phyloP scores from a whole-genome alignment of 1,140 invertebrate genomes.

The Drosophila quadrilineata region DNA sequence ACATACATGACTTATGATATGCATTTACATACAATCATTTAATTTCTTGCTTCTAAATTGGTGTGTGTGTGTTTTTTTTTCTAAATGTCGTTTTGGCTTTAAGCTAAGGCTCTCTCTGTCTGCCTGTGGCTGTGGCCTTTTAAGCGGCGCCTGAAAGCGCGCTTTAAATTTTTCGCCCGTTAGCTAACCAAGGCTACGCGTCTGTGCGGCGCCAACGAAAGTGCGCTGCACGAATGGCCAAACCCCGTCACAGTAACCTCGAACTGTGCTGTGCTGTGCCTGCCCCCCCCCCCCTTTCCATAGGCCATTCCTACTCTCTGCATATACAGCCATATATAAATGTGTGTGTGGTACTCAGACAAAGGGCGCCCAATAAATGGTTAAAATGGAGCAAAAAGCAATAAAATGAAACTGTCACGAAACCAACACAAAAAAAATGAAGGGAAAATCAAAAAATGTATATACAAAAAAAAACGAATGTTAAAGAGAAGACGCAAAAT shows the following conservation, averaged over 20 bases:
- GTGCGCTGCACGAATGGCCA: slow-evolving; percentile 58
- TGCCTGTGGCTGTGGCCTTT: background rate
- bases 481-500: background rate
- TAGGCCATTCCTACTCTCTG: background rate
- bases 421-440: slow-evolving; percentile 36
- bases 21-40: background rate
- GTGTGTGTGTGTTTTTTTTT: background rate
- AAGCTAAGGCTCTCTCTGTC: too few species aligned
- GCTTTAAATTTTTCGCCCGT: slow-evolving; percentile 52
- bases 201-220: slow-evolving; percentile 66
- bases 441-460: slow-evolving; percentile 11
- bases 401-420: slow-evolving; percentile 77
- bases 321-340: background rate
- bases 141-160: slow-evolving; percentile 29
- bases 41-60: background rate
- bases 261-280: slow-evolving; percentile 3
- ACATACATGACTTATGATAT: too few species aligned
- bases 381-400: slow-evolving; percentile 75
- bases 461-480: slow-evolving; percentile 11
- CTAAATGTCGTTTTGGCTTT: background rate
- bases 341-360: slow-evolving; percentile 29
- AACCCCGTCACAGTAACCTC: slow-evolving; percentile 37
- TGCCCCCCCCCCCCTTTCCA: background rate
- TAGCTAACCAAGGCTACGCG: slow-evolving; percentile 61
- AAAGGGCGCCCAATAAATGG: slow-evolving; percentile 72